Percentiles rank a stretch among this genome's conserved stretches.
These are phyloP conservation scores for Eristalinus aeneus DNA, from an alignment of 2,888 invertebrate genomes.

Conservation along the genomic window DNA sequence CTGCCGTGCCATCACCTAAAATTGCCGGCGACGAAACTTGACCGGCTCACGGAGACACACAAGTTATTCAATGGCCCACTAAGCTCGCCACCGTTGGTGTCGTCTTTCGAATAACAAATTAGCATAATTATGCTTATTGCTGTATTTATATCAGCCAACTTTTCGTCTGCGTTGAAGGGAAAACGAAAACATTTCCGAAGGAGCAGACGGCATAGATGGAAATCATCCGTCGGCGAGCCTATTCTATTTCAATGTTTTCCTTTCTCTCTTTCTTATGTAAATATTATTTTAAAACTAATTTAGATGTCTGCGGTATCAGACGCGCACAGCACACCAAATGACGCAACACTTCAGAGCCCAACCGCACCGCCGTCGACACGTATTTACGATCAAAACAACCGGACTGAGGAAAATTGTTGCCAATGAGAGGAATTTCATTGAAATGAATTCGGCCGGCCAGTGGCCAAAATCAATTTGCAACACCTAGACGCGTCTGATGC, in stretches of 20 bases:
- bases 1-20: no score
- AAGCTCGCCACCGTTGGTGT: not conserved
- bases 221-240: no score
- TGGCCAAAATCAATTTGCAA: constrained; percentile 41
- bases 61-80: no score
- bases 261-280: constrained; percentile 40
- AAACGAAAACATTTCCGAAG: no score
- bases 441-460: constrained; percentile 32
- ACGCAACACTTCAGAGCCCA: constrained; percentile 34
- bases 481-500: constrained; percentile 39
- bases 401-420: not conserved
- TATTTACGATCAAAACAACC: not conserved
- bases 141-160: not conserved
- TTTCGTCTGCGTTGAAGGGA: no score
- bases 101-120: constrained; percentile 9
- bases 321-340: constrained; percentile 31
- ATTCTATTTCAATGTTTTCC: constrained; percentile 11
- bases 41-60: not conserved
- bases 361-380: not conserved
- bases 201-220: no score
- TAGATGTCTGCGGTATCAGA: constrained; percentile 45
- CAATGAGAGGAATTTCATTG: constrained; percentile 46
- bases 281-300: constrained; percentile 54
- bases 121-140: constrained; percentile 21
- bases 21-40: not conserved